phyloP scores from a whole-genome alignment of 2,888 invertebrate species.

The Pteria penguin region DNA sequence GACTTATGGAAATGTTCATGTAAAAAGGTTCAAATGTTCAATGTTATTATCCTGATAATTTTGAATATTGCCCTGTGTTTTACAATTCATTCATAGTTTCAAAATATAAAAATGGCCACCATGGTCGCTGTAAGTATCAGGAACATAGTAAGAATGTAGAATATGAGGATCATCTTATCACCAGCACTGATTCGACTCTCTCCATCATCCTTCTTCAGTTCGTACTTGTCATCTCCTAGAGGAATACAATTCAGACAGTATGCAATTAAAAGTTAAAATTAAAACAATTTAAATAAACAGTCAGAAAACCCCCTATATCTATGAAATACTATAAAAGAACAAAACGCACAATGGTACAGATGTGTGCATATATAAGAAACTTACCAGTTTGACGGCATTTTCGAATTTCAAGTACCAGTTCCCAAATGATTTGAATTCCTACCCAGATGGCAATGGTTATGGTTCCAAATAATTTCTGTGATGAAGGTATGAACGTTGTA shows the following conservation, averaged over 20 bases:
- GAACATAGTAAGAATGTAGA: background rate
- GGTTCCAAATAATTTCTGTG: constrained; percentile 56
- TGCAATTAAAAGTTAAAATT: too few relatives aligned
- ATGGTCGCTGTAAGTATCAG: background rate
- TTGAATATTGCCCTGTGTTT: too few relatives aligned
- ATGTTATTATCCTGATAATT: too few relatives aligned
- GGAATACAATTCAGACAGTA: too few relatives aligned
- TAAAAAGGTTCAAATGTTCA: too few relatives aligned
- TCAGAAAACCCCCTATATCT: too few relatives aligned
- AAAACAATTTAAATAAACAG: too few relatives aligned
- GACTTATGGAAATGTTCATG: too few relatives aligned
- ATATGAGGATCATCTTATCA: background rate
- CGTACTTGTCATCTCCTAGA: background rate
- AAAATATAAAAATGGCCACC: background rate
- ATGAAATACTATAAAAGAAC: too few relatives aligned
- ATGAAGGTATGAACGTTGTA: constrained; percentile 48
- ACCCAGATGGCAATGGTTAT: constrained; percentile 57
- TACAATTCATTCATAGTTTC: background rate
- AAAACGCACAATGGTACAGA: too few relatives aligned
- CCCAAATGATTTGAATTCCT: constrained; percentile 58
- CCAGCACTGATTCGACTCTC: background rate
- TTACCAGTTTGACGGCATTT: constrained; percentile 19
- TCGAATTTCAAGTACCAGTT: constrained; percentile 56
- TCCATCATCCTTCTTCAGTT: background rate
- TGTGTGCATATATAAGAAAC: too few relatives aligned